A percentile compares a stretch with the other conserved stretches of the same genome.
Conservation (phyloP, 2,113 vertebrate genomes). For the Machaerirhynchus nigripectus region DNA sequence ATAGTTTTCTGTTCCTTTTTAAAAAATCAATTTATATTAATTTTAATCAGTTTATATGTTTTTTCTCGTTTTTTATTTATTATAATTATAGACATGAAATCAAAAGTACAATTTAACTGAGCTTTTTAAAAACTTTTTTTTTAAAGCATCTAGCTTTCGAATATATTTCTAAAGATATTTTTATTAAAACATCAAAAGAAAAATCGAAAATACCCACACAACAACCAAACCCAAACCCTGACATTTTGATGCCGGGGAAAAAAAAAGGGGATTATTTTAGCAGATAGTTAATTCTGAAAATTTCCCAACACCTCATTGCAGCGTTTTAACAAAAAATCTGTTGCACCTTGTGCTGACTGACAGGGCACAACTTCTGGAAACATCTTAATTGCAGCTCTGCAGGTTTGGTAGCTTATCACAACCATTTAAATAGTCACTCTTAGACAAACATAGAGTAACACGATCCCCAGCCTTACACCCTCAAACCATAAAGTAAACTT, state of each 20-base stretch:
- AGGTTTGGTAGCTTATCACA: conserved; percentile 33
- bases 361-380: conserved; percentile 45
- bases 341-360: conserved; percentile 12
- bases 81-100: neutral
- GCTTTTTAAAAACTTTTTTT: rapidly evolving
- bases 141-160: neutral
- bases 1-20: neutral
- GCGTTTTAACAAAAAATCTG: neutral
- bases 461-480: conserved; percentile 51
- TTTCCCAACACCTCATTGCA: neutral
- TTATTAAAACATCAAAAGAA: neutral
- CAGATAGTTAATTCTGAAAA: no score
- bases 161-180: neutral
- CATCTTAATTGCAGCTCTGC: conserved; percentile 41
- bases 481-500: conserved; percentile 69
- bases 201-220: neutral
- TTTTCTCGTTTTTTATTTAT: neutral
- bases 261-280: neutral
- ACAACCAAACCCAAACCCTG: neutral
- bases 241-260: neutral
- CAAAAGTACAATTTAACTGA: neutral
- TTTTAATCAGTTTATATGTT: neutral
- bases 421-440: conserved; percentile 8
- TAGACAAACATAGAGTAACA: conserved; percentile 22
- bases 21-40: neutral